Percentiles rank a stretch among this genome's conserved stretches.
These are phyloP conservation scores for Hydriomena furcata DNA, from an alignment of 2,888 invertebrate genomes.

Conservation along the genomic window DNA sequence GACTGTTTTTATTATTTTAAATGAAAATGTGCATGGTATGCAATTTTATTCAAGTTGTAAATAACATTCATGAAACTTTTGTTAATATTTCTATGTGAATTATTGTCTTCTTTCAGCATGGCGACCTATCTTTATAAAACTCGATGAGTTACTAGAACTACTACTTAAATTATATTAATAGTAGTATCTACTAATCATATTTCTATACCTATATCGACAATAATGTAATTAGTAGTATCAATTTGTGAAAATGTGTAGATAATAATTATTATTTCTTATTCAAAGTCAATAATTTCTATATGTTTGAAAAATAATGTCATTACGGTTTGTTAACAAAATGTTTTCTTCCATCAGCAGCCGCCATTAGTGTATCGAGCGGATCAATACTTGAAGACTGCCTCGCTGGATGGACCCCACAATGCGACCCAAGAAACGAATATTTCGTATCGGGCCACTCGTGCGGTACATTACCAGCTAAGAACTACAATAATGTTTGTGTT, in stretches of 20 bases:
- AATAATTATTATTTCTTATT: too few relatives aligned
- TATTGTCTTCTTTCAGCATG: conserved; percentile 11
- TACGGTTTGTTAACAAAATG: conserved; percentile 18
- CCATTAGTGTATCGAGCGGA: conserved; percentile 71
- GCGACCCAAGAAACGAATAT: conserved; percentile 21
- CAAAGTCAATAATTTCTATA: background rate
- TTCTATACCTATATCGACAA: too few relatives aligned
- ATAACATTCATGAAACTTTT: conserved; percentile 30
- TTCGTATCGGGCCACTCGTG: conserved; percentile 26
- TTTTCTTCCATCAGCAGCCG: conserved; percentile 69
- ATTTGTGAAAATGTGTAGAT: too few relatives aligned
- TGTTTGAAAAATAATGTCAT: background rate
- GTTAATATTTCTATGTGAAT: conserved; percentile 27
- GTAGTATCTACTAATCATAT: too few relatives aligned
- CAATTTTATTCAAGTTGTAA: conserved; percentile 31
- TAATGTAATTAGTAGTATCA: too few relatives aligned
- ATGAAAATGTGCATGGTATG: conserved; percentile 27
- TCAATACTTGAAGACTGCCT: conserved; percentile 63
- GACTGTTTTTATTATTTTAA: background rate
- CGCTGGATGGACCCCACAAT: conserved; percentile 37
- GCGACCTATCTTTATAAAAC: background rate
- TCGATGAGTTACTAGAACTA: too few relatives aligned
- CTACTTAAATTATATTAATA: too few relatives aligned
- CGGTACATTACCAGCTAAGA: conserved; percentile 41
- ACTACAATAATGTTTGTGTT: conserved; percentile 50